These are phyloP conservation scores for Phoeniculus purpureus DNA, from an alignment of 2,797 vertebrate species.

Conservation along the genomic window DNA sequence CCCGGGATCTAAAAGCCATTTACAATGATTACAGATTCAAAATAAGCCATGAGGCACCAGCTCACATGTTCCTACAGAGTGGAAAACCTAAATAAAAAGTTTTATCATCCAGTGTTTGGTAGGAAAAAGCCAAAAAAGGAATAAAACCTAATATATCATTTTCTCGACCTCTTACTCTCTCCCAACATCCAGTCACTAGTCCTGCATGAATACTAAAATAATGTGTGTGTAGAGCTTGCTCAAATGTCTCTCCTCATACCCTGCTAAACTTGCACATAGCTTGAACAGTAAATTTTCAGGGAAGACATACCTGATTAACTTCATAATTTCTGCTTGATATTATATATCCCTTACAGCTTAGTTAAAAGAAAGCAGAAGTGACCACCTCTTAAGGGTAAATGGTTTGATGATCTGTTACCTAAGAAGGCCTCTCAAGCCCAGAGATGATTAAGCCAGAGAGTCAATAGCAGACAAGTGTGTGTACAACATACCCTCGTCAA, in stretches of 20 bases:
- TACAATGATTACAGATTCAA: not conserved
- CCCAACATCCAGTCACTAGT: not conserved
- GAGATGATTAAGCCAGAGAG: not conserved
- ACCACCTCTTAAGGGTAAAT: not conserved
- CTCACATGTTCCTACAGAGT: not conserved
- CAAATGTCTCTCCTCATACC: not conserved
- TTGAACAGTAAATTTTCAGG: not conserved
- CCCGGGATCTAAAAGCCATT: not conserved
- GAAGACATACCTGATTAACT: not conserved
- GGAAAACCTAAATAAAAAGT: not conserved
- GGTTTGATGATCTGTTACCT: not conserved
- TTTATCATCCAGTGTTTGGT: not conserved
- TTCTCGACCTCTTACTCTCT: not conserved
- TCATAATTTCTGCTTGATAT: not conserved
- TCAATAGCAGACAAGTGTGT: not conserved
- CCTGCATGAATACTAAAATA: not conserved
- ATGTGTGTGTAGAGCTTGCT: rapidly evolving
- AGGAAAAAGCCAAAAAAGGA: not conserved
- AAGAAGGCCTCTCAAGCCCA: not conserved
- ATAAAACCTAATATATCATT: not conserved
- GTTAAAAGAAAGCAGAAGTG: not conserved
- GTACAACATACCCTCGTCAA: not conserved
- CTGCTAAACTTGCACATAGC: not conserved
- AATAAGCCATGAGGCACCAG: not conserved
- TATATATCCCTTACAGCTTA: not conserved